These are phyloP conservation scores for Drosophila mayri DNA, from an alignment of 1,140 invertebrate species.

Conservation along the genomic window DNA sequence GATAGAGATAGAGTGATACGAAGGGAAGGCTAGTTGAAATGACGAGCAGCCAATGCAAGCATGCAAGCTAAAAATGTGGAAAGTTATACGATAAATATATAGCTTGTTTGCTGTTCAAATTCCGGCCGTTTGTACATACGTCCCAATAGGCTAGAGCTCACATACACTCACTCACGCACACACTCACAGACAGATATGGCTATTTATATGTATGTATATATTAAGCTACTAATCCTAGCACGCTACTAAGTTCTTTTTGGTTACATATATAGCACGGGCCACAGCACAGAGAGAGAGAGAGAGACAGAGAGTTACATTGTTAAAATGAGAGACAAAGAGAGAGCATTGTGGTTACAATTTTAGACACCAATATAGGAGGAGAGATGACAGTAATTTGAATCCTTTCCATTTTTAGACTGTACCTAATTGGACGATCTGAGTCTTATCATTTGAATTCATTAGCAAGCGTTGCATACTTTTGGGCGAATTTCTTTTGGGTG, in stretches of 20 bases:
- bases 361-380: slow-evolving; percentile 75
- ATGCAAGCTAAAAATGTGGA: slow-evolving; percentile 63
- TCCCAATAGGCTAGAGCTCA: slow-evolving; percentile 46
- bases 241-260: slow-evolving; percentile 69
- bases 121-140: slow-evolving; percentile 43
- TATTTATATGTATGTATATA: slow-evolving; percentile 33
- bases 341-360: slow-evolving; percentile 72
- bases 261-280: slow-evolving; percentile 72
- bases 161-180: slow-evolving; percentile 36
- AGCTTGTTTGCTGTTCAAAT: slow-evolving; percentile 49
- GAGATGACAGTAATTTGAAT: slow-evolving; percentile 54
- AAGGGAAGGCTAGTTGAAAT: slow-evolving; percentile 36
- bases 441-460: slow-evolving; percentile 50
- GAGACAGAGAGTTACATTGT: slow-evolving; percentile 50
- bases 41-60: slow-evolving; percentile 70
- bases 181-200: slow-evolving; percentile 27
- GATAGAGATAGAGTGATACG: slow-evolving; percentile 7
- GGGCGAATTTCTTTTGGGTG: slow-evolving; percentile 49
- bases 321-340: slow-evolving; percentile 57
- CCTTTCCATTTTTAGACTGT: slow-evolving; percentile 61
- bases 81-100: slow-evolving; percentile 53
- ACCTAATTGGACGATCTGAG: slow-evolving; percentile 65
- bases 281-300: slow-evolving; percentile 69
- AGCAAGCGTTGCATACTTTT: slow-evolving; percentile 76
- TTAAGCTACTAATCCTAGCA: slow-evolving; percentile 78